A percentile compares a stretch with the other conserved stretches of the same genome.
Evolutionary conservation across 1,140 invertebrate genomes (phyloP).

Genomic region (Muscidifurax raptorellus): DNA sequence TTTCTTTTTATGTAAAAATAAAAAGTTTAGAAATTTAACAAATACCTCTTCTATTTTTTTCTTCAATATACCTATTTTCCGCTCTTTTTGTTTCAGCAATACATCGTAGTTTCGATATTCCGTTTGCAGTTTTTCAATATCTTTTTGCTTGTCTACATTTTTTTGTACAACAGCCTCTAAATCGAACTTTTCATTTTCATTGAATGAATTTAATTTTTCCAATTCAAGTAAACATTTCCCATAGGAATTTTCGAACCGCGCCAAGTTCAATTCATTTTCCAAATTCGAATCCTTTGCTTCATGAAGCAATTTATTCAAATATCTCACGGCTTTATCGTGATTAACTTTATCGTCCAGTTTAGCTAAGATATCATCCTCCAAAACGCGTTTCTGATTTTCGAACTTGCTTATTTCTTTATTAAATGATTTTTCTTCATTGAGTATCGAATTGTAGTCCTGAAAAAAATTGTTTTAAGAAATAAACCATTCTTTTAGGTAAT

Average conservation of each 20-base stretch:
- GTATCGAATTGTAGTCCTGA: constrained; percentile 63
- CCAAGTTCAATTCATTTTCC: constrained; percentile 78
- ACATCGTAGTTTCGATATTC: constrained; percentile 65
- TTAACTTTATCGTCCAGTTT: constrained; percentile 82
- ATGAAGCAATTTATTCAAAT: constrained; percentile 74
- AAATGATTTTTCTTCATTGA: constrained; percentile 65
- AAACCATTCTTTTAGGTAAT: not conserved
- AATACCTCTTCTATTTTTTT: constrained; percentile 77
- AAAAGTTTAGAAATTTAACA: not conserved
- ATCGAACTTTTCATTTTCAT: constrained; percentile 70
- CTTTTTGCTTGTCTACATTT: constrained; percentile 74
- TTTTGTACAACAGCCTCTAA: constrained; percentile 73
- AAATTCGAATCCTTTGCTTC: constrained; percentile 71
- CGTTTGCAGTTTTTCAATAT: constrained; percentile 73
- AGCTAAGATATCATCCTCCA: constrained; percentile 80
- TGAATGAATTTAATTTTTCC: constrained; percentile 75
- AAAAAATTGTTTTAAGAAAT: constrained; percentile 45
- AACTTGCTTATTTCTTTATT: constrained; percentile 76
- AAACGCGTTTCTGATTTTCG: constrained; percentile 74
- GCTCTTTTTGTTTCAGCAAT: constrained; percentile 75
- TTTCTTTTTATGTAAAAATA: not conserved
- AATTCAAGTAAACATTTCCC: constrained; percentile 79
- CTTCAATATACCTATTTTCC: constrained; percentile 75
- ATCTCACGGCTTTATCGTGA: constrained; percentile 78
- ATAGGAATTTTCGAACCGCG: constrained; percentile 80